phyloP scores from a whole-genome alignment of 2,113 vertebrate species.

The Halcyon malimbica region DNA sequence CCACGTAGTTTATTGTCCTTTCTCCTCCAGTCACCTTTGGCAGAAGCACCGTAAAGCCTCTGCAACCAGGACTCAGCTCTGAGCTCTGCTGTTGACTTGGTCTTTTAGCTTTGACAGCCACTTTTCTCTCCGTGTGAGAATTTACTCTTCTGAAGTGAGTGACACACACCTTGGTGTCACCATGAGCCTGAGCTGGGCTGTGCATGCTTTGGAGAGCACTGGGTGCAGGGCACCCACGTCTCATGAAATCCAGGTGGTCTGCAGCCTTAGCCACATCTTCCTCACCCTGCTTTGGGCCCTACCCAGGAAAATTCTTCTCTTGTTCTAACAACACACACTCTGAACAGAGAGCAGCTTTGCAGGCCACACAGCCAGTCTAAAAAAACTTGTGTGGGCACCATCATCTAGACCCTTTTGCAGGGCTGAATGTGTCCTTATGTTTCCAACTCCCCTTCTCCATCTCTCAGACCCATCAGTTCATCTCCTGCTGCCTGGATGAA shows the following conservation, averaged over 20 bases:
- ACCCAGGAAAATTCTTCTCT: not conserved
- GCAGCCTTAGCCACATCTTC: not conserved
- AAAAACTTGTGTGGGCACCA: not conserved
- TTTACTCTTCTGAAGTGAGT: not conserved
- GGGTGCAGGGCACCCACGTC: not conserved
- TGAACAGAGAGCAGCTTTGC: not conserved
- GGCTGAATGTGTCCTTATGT: not conserved
- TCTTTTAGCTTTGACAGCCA: not conserved
- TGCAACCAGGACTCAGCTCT: not conserved
- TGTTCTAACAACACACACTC: not conserved
- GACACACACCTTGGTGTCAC: not conserved
- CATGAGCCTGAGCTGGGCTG: not conserved
- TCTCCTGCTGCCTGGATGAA: constrained; percentile 1
- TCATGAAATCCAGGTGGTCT: not conserved
- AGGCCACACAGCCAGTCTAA: not conserved
- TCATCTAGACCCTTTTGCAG: not conserved
- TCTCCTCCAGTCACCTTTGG: not conserved
- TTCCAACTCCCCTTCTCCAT: not conserved
- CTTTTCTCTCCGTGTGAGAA: not conserved
- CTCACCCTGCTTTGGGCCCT: not conserved
- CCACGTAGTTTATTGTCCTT: not conserved
- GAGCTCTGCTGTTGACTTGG: constrained; percentile 13
- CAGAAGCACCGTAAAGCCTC: constrained; percentile 1
- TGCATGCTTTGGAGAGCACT: not conserved
- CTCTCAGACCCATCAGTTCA: not conserved